These are phyloP conservation scores for Malurus elegans DNA, from an alignment of 2,113 vertebrate genomes.

Conservation along the genomic window DNA sequence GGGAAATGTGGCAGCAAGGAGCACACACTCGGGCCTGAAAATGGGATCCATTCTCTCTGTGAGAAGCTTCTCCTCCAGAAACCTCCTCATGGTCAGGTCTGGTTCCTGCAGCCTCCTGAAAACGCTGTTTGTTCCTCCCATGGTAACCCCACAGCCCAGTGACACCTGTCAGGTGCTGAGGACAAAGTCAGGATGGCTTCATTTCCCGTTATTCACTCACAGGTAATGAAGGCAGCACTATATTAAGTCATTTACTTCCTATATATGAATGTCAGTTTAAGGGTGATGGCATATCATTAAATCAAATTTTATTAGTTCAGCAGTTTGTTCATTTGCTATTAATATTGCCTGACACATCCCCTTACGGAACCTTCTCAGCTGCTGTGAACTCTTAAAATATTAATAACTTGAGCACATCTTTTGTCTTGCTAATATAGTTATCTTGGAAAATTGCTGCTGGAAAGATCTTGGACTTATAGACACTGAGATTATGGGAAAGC, in stretches of 20 bases:
- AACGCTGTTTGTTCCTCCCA: background rate
- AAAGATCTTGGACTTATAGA: background rate
- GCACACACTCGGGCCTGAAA: background rate
- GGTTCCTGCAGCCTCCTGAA: background rate
- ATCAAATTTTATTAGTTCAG: background rate
- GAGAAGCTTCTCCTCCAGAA: background rate
- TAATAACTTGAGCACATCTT: background rate
- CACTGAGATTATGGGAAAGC: background rate
- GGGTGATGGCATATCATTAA: background rate
- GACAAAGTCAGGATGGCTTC: background rate
- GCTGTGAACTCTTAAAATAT: background rate
- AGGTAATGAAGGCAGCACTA: background rate
- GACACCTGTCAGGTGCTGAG: background rate
- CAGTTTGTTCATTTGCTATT: slow-evolving; percentile 17
- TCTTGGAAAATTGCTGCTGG: background rate
- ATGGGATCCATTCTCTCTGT: background rate
- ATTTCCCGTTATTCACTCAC: background rate
- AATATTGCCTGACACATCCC: background rate
- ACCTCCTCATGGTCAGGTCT: background rate
- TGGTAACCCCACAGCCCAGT: background rate
- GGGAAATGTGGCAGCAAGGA: background rate
- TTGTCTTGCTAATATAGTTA: background rate
- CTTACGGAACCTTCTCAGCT: background rate
- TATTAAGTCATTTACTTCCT: background rate
- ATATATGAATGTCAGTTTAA: background rate